Evolutionary conservation across 2,113 vertebrate genomes (phyloP), one percentile per base, ranked within the genome.

Genomic region (Hippoglossus stenolepis): DNA sequence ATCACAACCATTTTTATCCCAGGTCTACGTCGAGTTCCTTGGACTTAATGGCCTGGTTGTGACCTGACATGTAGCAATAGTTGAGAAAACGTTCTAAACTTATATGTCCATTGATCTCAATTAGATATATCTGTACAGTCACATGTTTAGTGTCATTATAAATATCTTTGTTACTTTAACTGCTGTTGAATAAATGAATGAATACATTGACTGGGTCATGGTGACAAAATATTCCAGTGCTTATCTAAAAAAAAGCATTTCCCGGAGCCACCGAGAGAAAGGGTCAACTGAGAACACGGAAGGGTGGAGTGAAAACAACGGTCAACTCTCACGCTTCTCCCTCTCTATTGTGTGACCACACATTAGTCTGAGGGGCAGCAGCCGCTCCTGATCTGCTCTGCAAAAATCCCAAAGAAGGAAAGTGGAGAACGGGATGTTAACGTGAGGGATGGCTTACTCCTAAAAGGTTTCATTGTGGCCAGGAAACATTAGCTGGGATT

Each of bases 401-500:
- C n/a, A 51, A 18, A 28, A 43, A 21, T 47, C 8, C 54, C 35
- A 23, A 13, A 58, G 61, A 73, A 72, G 65, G 70, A 73, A 82
- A 82, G 45, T n/a, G 57, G 74, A 77, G 80, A 77, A 5, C 2
- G 2, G 40, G 77, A 65, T 20, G 15, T 24, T 45, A 3, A 43
- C 13, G 69, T 26, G 56, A 66, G 64, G 84, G 84, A 75, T 28
- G 56, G 17, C 20, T 47, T 17, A 13, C 69, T 80, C 69, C 58
- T 61, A 28, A 84, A 76, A 66, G 77, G 21, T 57, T 45, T 47
- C 58, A 84, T 73, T 82, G 69, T 81, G 2, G 35, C 3, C 21
- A 43, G 81, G 84, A 74, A 82, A 86, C 68, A 77, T 82, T 66
- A 84, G 65, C 87, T 51, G 80, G 73, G 58, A 66, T 15, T 5